Evolutionary conservation across 2,888 invertebrate species (phyloP).

Genomic region (Diplazon laetatorius): DNA sequence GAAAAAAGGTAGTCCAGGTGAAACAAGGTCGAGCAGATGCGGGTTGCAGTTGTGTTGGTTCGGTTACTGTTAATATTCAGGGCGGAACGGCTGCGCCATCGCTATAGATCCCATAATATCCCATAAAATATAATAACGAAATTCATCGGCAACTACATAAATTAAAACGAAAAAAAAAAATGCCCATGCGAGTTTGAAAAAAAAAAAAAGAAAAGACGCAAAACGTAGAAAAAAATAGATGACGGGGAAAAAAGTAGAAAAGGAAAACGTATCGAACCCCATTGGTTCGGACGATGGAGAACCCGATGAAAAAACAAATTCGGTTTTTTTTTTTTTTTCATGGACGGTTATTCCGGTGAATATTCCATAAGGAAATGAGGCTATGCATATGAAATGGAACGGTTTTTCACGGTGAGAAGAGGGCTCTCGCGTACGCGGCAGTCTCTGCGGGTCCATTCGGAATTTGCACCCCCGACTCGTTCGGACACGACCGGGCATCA

Average conservation of each 20-base stretch:
- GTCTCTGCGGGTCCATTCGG: slow-evolving; percentile 74
- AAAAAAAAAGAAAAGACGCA: too few relatives aligned
- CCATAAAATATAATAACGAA: slow-evolving; percentile 62
- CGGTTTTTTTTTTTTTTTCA: slow-evolving; percentile 38
- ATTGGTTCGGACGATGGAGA: neutral
- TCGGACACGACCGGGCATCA: slow-evolving; percentile 64
- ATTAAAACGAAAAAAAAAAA: slow-evolving; percentile 21
- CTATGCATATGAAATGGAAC: slow-evolving; percentile 81
- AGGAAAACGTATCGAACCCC: neutral
- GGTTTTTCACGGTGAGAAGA: slow-evolving; percentile 71
- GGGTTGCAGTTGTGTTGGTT: slow-evolving; percentile 44
- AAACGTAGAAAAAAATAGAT: too few relatives aligned
- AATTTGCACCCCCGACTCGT: slow-evolving; percentile 72
- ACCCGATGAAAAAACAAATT: neutral
- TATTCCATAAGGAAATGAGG: slow-evolving; percentile 81
- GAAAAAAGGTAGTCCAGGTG: slow-evolving; percentile 29
- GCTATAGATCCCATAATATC: slow-evolving; percentile 13
- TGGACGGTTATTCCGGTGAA: slow-evolving; percentile 67
- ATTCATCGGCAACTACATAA: slow-evolving; percentile 59
- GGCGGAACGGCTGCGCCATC: slow-evolving; percentile 44
- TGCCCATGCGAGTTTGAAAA: too few relatives aligned
- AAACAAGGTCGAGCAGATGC: slow-evolving; percentile 55
- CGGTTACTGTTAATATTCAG: slow-evolving; percentile 39
- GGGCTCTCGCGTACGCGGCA: slow-evolving; percentile 70
- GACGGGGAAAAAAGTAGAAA: too few relatives aligned